A percentile compares a stretch with the other conserved stretches of the same genome.
Evolutionary conservation across 2,113 vertebrate genomes (phyloP).

Genomic region (Pimephales promelas): DNA sequence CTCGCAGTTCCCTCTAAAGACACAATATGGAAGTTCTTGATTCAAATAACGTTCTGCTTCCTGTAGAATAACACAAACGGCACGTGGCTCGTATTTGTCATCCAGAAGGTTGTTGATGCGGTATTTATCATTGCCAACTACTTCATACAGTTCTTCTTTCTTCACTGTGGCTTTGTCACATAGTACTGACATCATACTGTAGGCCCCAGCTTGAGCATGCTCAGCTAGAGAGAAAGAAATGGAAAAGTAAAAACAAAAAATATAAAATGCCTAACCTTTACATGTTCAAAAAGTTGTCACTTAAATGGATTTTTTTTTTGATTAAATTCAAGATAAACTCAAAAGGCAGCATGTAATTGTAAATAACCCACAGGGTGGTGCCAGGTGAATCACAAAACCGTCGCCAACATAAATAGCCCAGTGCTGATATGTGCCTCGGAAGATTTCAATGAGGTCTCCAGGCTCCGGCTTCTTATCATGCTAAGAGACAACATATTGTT

Average conservation of each 20-base stretch:
- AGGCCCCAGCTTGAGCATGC: conserved; percentile 53
- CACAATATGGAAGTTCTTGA: conserved; percentile 60
- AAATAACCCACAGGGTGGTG: conserved; percentile 74
- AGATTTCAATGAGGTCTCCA: conserved; percentile 86
- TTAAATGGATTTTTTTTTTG: not conserved
- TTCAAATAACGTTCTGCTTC: conserved; percentile 65
- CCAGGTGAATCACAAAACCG: conserved; percentile 82
- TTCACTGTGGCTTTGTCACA: conserved; percentile 76
- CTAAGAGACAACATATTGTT: conserved; percentile 50
- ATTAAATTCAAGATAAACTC: not conserved
- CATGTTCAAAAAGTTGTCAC: not conserved
- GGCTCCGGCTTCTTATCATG: conserved; percentile 72
- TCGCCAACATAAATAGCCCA: conserved; percentile 86
- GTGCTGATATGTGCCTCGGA: conserved; percentile 79
- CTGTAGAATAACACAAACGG: conserved; percentile 58
- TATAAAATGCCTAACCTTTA: not conserved
- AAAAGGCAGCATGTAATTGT: not conserved
- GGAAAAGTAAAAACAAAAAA: not conserved
- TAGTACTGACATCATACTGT: conserved; percentile 79
- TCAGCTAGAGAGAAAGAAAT: conserved; percentile 65
- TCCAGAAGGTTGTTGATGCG: conserved; percentile 78
- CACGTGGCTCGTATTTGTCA: conserved; percentile 55
- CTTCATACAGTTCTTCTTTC: conserved; percentile 71
- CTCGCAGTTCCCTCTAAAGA: conserved; percentile 76
- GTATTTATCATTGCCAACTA: conserved; percentile 67